Conservation (phyloP, 2,797 vertebrate genomes). For the Gymnocypris eckloni region DNA sequence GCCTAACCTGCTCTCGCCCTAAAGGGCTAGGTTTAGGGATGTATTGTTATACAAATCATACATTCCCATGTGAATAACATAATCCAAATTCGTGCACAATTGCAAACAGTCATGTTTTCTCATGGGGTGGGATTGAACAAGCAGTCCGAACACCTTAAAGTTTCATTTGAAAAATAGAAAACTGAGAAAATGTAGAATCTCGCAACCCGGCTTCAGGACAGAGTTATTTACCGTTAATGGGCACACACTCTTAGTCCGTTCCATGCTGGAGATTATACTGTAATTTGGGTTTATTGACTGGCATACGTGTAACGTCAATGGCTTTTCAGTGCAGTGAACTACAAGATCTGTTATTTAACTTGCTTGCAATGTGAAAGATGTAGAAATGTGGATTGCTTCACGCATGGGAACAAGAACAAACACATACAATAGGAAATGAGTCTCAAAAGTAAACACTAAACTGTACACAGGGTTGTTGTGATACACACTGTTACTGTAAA, state of each 20-base stretch:
- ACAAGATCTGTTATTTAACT: neutral
- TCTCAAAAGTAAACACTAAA: neutral
- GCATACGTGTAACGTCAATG: neutral
- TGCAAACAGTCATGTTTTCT: neutral
- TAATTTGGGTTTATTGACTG: slow-evolving; percentile 2
- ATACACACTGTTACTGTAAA: neutral
- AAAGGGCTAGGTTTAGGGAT: neutral
- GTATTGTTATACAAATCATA: neutral
- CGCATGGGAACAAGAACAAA: neutral
- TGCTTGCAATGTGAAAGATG: neutral
- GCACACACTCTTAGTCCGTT: neutral
- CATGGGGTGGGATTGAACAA: neutral
- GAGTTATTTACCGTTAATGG: neutral
- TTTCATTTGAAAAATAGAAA: neutral
- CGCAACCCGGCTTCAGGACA: neutral
- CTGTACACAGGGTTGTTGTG: slow-evolving; percentile 8
- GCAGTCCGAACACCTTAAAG: neutral
- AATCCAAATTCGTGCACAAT: neutral
- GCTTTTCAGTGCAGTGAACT: neutral
- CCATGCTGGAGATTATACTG: neutral
- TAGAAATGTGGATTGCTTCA: neutral
- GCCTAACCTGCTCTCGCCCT: neutral
- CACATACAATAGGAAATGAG: neutral
- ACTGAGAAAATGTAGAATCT: neutral
- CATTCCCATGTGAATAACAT: neutral